These are phyloP conservation scores for Tinamus guttatus DNA, from an alignment of 2,113 vertebrate genomes.

Conservation along the genomic window DNA sequence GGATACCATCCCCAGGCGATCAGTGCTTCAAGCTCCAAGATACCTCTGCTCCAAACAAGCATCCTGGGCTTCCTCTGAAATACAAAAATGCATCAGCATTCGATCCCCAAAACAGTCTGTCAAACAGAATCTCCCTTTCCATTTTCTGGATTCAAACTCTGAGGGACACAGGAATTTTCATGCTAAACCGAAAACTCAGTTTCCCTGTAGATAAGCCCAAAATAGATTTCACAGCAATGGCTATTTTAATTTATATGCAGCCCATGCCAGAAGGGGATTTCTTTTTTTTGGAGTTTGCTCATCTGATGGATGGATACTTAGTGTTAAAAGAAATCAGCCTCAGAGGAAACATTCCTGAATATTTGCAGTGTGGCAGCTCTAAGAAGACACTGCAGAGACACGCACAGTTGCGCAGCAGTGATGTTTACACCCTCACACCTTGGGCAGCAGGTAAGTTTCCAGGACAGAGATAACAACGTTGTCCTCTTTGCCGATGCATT, in stretches of 20 bases:
- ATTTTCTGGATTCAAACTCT: background rate
- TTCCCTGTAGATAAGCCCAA: background rate
- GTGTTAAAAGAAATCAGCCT: constrained; percentile 42
- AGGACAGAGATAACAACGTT: fast-evolving
- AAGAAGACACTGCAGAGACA: constrained; percentile 73
- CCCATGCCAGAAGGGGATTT: constrained; percentile 72
- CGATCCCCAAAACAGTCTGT: background rate
- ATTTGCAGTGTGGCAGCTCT: constrained; percentile 62
- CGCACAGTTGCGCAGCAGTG: constrained; percentile 35
- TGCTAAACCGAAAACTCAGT: background rate
- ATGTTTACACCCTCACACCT: background rate
- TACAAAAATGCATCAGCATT: background rate
- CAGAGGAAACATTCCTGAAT: constrained; percentile 39
- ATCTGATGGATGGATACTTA: constrained; percentile 69
- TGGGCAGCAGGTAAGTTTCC: fast-evolving
- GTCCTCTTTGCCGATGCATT: fast-evolving
- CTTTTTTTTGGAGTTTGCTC: constrained; percentile 55
- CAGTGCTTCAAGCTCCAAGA: background rate
- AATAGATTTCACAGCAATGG: background rate
- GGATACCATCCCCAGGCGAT: background rate
- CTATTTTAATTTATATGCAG: constrained; percentile 69
- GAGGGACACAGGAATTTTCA: background rate
- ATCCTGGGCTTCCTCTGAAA: background rate
- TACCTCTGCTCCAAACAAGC: too few relatives aligned
- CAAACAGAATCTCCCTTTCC: background rate